phyloP scores from a whole-genome alignment of 2,888 invertebrate species.

The Lymantria monacha region DNA sequence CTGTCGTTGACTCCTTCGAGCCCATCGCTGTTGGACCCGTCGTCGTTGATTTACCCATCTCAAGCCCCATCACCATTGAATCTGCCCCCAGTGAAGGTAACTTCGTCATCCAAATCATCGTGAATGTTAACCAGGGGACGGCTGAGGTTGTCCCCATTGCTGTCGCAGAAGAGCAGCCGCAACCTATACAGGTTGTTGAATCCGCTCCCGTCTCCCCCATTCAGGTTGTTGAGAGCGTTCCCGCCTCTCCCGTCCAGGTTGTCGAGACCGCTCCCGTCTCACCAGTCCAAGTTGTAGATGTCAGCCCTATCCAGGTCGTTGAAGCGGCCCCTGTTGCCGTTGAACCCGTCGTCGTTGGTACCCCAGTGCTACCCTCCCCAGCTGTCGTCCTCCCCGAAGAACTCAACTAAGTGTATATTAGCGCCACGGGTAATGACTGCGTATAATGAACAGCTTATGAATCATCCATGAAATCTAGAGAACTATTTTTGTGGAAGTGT shows the following conservation, averaged over 20 bases:
- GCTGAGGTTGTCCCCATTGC: constrained; percentile 15
- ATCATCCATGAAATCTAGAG: too few species aligned
- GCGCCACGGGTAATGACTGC: not conserved
- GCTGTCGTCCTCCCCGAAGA: constrained; percentile 33
- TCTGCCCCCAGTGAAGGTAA: not conserved
- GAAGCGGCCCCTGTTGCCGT: constrained; percentile 11
- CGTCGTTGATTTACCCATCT: constrained; percentile 8
- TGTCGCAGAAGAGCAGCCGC: constrained; percentile 11
- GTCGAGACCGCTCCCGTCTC: constrained; percentile 13
- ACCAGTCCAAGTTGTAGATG: constrained; percentile 11
- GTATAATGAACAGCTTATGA: not conserved
- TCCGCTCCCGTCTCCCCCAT: constrained; percentile 4
- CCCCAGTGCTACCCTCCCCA: constrained; percentile 22
- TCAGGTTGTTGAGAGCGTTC: constrained; percentile 6
- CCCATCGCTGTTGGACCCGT: constrained; percentile 11
- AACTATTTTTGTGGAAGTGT: not conserved
- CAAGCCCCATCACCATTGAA: constrained; percentile 4
- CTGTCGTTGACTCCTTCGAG: constrained; percentile 13
- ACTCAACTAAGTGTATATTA: constrained; percentile 35
- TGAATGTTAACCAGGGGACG: constrained; percentile 36
- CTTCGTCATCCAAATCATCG: constrained; percentile 43
- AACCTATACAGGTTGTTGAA: constrained; percentile 6
- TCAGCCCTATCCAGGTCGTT: constrained; percentile 12
- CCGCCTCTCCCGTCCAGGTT: constrained; percentile 13
- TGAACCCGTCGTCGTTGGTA: not conserved